Evolutionary conservation across 2,888 invertebrate species (phyloP).

Genomic region (Tridacna crocea): DNA sequence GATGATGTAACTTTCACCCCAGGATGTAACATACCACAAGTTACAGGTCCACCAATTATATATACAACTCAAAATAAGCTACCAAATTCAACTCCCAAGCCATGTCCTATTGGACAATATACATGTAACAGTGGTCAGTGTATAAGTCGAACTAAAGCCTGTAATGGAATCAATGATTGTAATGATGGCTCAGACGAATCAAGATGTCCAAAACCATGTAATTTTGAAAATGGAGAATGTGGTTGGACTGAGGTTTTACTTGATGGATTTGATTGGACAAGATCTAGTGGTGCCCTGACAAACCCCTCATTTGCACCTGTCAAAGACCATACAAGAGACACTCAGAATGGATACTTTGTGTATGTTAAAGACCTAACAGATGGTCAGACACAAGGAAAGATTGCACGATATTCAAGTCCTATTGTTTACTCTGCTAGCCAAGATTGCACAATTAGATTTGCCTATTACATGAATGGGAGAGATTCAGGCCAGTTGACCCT

Average conservation of each 20-base stretch:
- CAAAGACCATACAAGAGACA: conserved; percentile 69
- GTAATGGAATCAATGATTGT: conserved; percentile 78
- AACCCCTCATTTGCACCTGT: conserved; percentile 67
- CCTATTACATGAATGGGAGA: conserved; percentile 73
- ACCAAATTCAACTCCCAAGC: conserved; percentile 48
- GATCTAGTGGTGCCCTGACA: conserved; percentile 64
- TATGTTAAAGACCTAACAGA: conserved; percentile 70
- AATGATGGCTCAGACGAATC: conserved; percentile 76
- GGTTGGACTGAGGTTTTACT: conserved; percentile 72
- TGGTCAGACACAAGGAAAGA: conserved; percentile 58
- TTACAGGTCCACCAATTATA: conserved; percentile 48
- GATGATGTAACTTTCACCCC: conserved; percentile 81
- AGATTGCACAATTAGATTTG: conserved; percentile 75
- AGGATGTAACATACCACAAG: conserved; percentile 70
- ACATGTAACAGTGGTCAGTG: conserved; percentile 72
- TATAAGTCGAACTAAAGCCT: conserved; percentile 62
- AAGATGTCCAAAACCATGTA: conserved; percentile 73
- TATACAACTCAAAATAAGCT: conserved; percentile 46
- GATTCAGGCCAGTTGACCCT: conserved; percentile 67
- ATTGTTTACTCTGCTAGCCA: conserved; percentile 66
- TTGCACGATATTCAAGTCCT: conserved; percentile 71
- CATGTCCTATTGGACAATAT: conserved; percentile 68
- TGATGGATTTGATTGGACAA: conserved; percentile 78
- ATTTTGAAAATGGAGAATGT: conserved; percentile 81
- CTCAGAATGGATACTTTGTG: conserved; percentile 75